A percentile compares a stretch with the other conserved stretches of the same genome.
phyloP scores from a whole-genome alignment of 2,113 vertebrate genomes.

The Bos indicus region DNA sequence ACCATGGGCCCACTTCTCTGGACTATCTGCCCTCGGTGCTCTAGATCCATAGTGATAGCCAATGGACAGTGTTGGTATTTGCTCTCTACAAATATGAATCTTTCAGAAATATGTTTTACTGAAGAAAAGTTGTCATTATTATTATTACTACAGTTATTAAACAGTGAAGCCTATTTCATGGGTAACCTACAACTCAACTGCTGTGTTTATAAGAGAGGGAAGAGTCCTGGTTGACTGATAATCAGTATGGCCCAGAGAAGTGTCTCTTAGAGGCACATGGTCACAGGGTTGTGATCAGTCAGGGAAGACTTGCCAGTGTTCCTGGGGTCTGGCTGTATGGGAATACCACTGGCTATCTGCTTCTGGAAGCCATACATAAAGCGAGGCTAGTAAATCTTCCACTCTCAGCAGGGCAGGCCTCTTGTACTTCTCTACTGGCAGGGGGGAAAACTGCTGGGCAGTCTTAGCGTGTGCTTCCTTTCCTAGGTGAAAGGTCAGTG shows the following conservation, averaged over 20 bases:
- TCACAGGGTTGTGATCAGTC: neutral
- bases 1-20: neutral
- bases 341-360: neutral
- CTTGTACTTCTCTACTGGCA: neutral
- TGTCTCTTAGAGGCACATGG: neutral
- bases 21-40: neutral
- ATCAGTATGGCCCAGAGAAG: neutral
- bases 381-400: neutral
- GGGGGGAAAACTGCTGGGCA: neutral
- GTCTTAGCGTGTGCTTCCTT: neutral
- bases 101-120: slow-evolving; percentile 20
- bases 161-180: neutral
- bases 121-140: neutral
- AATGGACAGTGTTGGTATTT: neutral
- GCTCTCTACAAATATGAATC: neutral
- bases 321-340: neutral
- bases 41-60: neutral
- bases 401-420: neutral
- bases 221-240: neutral
- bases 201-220: neutral
- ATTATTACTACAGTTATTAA: neutral
- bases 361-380: neutral
- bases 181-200: neutral
- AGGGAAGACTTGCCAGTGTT: neutral
- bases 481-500: neutral